phyloP scores from a whole-genome alignment of 2,888 invertebrate genomes.

The Myopa testacea region DNA sequence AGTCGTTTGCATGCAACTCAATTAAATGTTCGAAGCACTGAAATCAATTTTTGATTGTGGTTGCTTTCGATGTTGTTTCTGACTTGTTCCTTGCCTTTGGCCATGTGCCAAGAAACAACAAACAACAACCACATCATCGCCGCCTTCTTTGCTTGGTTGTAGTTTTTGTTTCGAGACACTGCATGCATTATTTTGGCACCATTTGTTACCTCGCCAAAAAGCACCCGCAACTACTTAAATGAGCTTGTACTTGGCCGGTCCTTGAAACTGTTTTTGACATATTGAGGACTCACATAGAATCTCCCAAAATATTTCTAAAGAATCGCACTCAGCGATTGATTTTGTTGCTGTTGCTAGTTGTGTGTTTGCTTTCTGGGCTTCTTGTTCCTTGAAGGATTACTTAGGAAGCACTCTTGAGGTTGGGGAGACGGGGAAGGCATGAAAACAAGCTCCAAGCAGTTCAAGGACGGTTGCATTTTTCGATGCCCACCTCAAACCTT shows the following conservation, averaged over 20 bases:
- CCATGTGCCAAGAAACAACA: not conserved
- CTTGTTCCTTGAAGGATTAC: not conserved
- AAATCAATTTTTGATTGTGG: not conserved
- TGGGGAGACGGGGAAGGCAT: not conserved
- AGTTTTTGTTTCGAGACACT: not conserved
- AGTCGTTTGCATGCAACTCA: not conserved
- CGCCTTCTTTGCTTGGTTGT: not conserved
- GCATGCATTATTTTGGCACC: slow-evolving; percentile 14
- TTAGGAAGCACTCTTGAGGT: not conserved
- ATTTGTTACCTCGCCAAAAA: not conserved
- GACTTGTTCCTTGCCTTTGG: not conserved
- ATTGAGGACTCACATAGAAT: not conserved
- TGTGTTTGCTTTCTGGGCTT: not conserved
- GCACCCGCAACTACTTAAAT: not conserved
- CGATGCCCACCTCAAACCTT: not conserved
- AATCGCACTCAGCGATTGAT: not conserved
- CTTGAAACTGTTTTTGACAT: slow-evolving; percentile 17
- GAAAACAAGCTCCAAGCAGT: not conserved
- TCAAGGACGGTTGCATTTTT: slow-evolving; percentile 1
- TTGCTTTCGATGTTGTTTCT: not conserved
- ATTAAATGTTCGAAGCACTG: not conserved
- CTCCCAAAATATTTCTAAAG: not conserved
- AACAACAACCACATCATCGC: not conserved
- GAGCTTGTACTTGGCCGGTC: not conserved
- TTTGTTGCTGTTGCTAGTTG: not conserved